Evolutionary conservation across 2,113 vertebrate genomes (phyloP).

Genomic region (Lipophrys pholis): DNA sequence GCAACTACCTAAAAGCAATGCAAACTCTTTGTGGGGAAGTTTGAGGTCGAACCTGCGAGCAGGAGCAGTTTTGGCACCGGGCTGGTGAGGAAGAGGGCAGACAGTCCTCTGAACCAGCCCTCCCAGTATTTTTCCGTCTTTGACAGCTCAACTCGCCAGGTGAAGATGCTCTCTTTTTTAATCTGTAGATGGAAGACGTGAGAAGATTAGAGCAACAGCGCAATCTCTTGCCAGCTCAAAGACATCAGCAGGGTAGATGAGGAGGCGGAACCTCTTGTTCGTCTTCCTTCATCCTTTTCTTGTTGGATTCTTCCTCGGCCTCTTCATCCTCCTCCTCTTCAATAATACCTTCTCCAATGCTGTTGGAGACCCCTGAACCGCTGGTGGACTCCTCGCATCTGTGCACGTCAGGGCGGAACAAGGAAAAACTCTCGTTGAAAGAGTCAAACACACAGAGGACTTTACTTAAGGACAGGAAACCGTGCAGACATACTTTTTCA

Average conservation of each 20-base stretch:
- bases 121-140: constrained; percentile 99
- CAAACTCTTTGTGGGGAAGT: neutral
- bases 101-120: constrained; percentile 97
- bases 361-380: constrained; percentile 88
- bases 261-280: constrained; percentile 87
- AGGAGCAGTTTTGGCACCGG: constrained; percentile 94
- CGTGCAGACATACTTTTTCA: constrained; percentile 90
- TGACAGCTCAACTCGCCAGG: constrained; percentile 96
- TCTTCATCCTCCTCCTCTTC: constrained; percentile 95
- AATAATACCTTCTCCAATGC: constrained; percentile 93
- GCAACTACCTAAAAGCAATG: neutral
- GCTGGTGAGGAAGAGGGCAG: constrained; percentile 94
- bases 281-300: constrained; percentile 96
- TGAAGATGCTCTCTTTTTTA: constrained; percentile 93
- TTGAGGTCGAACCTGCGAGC: constrained; percentile 87
- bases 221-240: neutral
- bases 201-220: neutral
- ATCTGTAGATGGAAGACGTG: constrained; percentile 78
- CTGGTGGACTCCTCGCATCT: constrained; percentile 90
- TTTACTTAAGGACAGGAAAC: neutral
- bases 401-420: constrained; percentile 25
- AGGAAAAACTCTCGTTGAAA: neutral
- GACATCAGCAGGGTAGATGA: neutral
- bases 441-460: neutral
- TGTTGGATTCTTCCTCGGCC: constrained; percentile 86